Base-by-base conservation (phyloP, 2,797 vertebrate species). In the Hypotaenidia philippensis region DNA sequence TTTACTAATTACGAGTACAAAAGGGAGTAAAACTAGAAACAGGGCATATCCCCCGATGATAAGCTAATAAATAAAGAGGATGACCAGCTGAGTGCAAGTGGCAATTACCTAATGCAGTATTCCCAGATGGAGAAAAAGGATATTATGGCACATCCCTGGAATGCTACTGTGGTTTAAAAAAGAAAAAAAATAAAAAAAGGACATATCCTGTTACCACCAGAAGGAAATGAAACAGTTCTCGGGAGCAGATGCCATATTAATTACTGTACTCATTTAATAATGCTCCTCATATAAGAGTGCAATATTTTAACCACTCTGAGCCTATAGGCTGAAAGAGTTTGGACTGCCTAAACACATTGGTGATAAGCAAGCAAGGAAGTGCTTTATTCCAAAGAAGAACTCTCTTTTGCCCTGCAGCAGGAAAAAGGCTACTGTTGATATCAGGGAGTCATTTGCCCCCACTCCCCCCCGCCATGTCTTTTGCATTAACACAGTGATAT, bases 121-220 rank as follows among this genome's bases (percentile, higher is more conserved):
- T 94, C 87, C 87, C 94, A 94, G 59, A 90, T 77, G 85, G 74
- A 94, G 36, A 80, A 79, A 94, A 93, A 91, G 91, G 95, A 96
- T 97, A 82, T 97, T 96, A 94, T 91, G 45, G 95, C 69, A 93
- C 60, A 93, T 77, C 85, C 25, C 63, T 89, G 94, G 91, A 96
- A 96, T 94, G 74, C 60, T 94, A 55, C 85, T 87, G 89, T 83
- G 64, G 68, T 50, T 93, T 83, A 64, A 71, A 91, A 82, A 75
- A n/a, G 0, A 1, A 12, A 36, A 11, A 11, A 4, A 2, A 4
- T 36, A 25, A 74, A 57, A 68, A 9, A 31, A 53, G 6, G 34
- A 71, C 34, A 63, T 66, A 92, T 86, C 81, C 92, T 93, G 53
- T 85, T 84, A 80, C 63, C 7, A 83, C 17, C 80, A 94, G 68